These are phyloP conservation scores for Haliaeetus leucogaster DNA, from an alignment of 2,113 vertebrate genomes.

Conservation along the genomic window DNA sequence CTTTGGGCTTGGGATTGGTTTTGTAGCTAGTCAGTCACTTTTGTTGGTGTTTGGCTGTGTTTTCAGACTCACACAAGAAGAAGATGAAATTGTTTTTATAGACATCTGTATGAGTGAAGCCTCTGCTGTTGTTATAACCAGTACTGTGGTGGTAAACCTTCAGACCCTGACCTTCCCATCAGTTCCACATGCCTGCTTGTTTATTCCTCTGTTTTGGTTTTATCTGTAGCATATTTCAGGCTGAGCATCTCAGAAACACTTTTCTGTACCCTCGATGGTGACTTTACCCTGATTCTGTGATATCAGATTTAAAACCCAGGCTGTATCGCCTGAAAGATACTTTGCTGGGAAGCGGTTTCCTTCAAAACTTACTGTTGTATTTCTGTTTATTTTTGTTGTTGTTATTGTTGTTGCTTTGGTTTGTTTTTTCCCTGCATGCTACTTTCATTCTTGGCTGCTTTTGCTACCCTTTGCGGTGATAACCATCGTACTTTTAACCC, in stretches of 20 bases:
- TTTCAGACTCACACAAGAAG: not conserved
- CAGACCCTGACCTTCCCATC: not conserved
- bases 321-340: not conserved
- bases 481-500: not conserved
- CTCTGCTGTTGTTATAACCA: not conserved
- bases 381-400: not conserved
- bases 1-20: not conserved
- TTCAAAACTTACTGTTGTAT: not conserved
- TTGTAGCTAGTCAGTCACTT: not conserved
- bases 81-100: not conserved
- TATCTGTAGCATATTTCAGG: not conserved
- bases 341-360: not conserved
- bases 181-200: not conserved
- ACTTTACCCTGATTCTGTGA: not conserved
- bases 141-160: not conserved
- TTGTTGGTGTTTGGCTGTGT: not conserved
- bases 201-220: not conserved
- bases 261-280: not conserved
- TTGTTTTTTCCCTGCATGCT: not conserved
- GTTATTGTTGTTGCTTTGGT: not conserved
- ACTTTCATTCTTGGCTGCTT: not conserved
- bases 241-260: not conserved
- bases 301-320: not conserved
- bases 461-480: not conserved
- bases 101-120: not conserved